Evolutionary conservation across 2,113 vertebrate species (phyloP), one percentile per base, ranked within the genome.

Genomic region (Gallinago jamesoni): DNA sequence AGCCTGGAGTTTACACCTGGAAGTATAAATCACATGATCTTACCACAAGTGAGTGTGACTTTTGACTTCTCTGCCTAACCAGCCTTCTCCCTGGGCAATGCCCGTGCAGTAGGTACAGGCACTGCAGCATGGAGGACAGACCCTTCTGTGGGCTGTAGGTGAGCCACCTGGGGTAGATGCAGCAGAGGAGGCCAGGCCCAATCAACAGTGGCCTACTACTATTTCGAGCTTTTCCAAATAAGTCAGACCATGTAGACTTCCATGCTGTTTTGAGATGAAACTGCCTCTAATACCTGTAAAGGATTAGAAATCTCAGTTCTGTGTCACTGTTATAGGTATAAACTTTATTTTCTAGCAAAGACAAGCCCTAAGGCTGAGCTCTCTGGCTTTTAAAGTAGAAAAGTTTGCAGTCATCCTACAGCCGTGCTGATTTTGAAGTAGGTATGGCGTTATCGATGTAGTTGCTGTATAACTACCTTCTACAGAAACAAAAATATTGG

Each of bases 21-120:
- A 70, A 76, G 48, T 76, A 41, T 18, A 9, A 23, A 45, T 68
- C 9, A 7, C 41, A 31, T 39, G 53, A 16, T 39, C 28, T 69
- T 69, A 39, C 20, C 13, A 11, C 10, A 53, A 23, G 12, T 20
- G 10, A 53, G 47, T 47, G 47, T 47, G 35, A n/a, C 27, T 79
- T 66, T n/a, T 43, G 55, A 48, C 33, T 80, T 89, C 31, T 55
- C 19, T 56, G 22, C 50, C 50, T 53, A 64, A 70, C 17, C 21
- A 70, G 18, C 18, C 31, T 80, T 57, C 17, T 63, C 27, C 21
- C 7, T 7, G 7, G 56, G 21, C 0, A 2, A 15, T 53, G 45
- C 12, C 27, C 0, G 1, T 23, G 59, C 2, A 0, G 11, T 45
- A 47, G 33, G 53, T 23, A 10, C 7, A 55, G 60, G 24, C 20